Evolutionary conservation across 1,140 invertebrate genomes (phyloP).

Genomic region (Spodoptera litura): DNA sequence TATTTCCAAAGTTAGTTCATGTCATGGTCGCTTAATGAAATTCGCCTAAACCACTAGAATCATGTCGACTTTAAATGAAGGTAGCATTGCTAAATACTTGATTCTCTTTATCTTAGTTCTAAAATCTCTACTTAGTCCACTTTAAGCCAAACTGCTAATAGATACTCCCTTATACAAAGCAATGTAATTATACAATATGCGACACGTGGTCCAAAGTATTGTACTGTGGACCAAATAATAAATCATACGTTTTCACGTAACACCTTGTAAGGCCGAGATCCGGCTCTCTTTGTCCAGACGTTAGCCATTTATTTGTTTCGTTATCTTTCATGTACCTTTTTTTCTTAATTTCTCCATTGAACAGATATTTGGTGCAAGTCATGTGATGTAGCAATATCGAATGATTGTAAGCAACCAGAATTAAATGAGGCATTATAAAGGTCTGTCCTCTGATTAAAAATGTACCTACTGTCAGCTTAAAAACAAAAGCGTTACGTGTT

Average conservation of each 20-base stretch:
- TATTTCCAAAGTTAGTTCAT: no score
- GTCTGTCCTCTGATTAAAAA: no score
- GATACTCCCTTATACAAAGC: not conserved
- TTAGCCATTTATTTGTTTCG: constrained; percentile 61
- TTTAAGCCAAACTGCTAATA: not conserved
- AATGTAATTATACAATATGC: constrained; percentile 22
- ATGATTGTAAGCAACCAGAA: not conserved
- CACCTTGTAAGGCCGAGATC: constrained; percentile 46
- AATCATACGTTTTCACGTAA: constrained; percentile 56
- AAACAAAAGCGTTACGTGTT: no score
- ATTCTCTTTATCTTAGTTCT: not conserved
- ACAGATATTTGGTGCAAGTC: constrained; percentile 51
- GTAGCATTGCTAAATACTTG: not conserved
- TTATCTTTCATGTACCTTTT: constrained; percentile 61
- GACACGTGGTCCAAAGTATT: constrained; percentile 18
- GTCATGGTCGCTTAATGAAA: no score
- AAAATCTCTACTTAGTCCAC: no score
- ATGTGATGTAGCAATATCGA: constrained; percentile 12
- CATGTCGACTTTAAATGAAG: no score
- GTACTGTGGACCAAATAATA: constrained; percentile 10
- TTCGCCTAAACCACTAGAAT: no score
- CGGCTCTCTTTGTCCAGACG: constrained; percentile 56
- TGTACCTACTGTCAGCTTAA: no score
- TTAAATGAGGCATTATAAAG: not conserved
- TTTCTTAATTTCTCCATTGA: constrained; percentile 64